A percentile compares a stretch with the other conserved stretches of the same genome.
Conservation (phyloP, 1,140 invertebrate species). For the Bathynomus jamesi region DNA sequence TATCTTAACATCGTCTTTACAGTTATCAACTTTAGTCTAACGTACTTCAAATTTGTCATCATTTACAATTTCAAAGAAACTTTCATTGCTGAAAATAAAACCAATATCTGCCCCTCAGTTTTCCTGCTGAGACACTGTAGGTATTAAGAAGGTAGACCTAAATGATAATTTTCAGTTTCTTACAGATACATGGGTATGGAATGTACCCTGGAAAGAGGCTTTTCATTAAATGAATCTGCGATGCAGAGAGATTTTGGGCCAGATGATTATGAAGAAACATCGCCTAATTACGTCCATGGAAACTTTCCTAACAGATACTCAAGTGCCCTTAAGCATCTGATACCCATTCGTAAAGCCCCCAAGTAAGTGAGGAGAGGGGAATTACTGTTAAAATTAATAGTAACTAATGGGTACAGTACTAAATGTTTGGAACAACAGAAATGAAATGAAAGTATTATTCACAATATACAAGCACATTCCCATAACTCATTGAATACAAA, state of each 20-base stretch:
- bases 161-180: background rate
- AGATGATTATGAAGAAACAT: background rate
- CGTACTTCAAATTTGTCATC: too few relatives aligned
- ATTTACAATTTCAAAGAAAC: background rate
- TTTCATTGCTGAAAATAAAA: background rate
- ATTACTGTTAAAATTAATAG: too few relatives aligned
- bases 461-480: too few relatives aligned
- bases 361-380: too few relatives aligned
- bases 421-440: too few relatives aligned
- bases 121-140: background rate
- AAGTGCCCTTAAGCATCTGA: background rate
- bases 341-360: background rate
- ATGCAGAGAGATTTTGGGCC: background rate
- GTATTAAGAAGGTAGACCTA: background rate
- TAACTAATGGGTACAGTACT: too few relatives aligned
- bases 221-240: conserved; percentile 28
- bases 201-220: conserved; percentile 34
- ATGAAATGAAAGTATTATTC: too few relatives aligned
- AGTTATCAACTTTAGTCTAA: too few relatives aligned
- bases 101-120: background rate
- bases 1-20: too few relatives aligned
- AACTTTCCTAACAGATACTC: background rate
- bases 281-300: background rate
- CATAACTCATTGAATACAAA: too few relatives aligned
- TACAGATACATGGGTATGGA: conserved; percentile 36